Base-by-base conservation (phyloP, 2,888 invertebrate genomes). In the Nymphalis polychloros region DNA sequence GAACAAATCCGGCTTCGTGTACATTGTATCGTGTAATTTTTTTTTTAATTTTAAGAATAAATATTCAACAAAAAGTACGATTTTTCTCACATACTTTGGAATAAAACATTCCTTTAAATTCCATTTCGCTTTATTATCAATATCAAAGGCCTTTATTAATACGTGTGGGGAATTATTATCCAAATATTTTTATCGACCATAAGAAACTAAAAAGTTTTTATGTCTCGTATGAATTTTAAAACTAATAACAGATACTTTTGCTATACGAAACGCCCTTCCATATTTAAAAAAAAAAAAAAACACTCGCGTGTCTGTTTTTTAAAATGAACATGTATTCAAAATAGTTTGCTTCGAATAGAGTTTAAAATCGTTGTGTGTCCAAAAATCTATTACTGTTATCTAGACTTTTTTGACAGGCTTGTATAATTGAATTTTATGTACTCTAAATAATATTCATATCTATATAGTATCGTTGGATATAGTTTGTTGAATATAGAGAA, bases 21-120 rank as follows among this genome's bases (percentile, higher is more conserved):
- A 68, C 63, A 65, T 63, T 63, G 65, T 50, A 71, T 68, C n/a
- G n/a, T n/a, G n/a, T n/a, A n/a, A n/a, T 46, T 50, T 65, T 65
- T 59, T 50, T 59, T 65, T 70, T 63, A 59, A 62, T 69, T 72
- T 66, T 71, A 59, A 62, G 67, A 59, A 55, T 48, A 64, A 64
- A 64, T 64, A 64, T 64, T 41, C 27, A 61, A 64, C 64, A 64
- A 64, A 64, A 61, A 57, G 52, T 48, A 57, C 27, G 35, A 5
- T 48, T 64, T 62, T 64, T 60, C 16, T 64, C 61, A 53, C 55
- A 55, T 67, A 47, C 61, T 68, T 68, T 64, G 41, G 57, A 48
- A 23, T 55, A 5, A 41, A 41, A 41, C 50, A 61, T 55, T 59
- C 55, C 62, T 53, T 59, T 61, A 27, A 50, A 57, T 27, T 50